Base-by-base conservation (phyloP, 1,140 invertebrate genomes). In the Neoseiulus cucumeris region DNA sequence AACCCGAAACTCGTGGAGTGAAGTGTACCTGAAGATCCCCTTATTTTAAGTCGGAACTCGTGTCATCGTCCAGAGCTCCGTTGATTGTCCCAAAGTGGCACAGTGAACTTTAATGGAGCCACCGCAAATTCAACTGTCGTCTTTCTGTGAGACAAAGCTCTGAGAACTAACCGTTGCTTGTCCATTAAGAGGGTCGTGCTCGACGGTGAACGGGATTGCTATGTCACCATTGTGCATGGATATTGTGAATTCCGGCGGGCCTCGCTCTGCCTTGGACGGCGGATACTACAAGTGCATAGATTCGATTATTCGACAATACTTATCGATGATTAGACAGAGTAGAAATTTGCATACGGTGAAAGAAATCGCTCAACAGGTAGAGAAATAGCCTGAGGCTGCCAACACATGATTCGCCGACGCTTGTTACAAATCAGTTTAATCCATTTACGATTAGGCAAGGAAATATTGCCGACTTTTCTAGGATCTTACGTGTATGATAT, bases 161-260 rank as follows among this genome's bases (percentile, higher is more conserved):
- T 20, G 18, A 6, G 45, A 47, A 59, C 51, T 17, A 17, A 59
- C 51, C 51, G 25, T 17, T 1, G 51, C 51, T 33, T 59, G 51
- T 6, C 51, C 51, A 25, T 59, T 59, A 9, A 59, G 22, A 14
- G 51, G 25, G 33, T 59, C 51, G 22, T 59, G 51, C 4, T 59
- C 25, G 12, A 59, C 22, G 51, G 25, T 29, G 22, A 59, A 59
- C 12, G 51, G 51, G 25, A 59, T 59, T 2, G 51, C 51, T 29
- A 59, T 59, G 33, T 59, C 51, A 2, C 22, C 51, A 59, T 59
- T 59, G 51, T 59, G 51, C 51, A 59, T 59, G 25, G 51, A 59
- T 17, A 59, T 59, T 12, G n/a, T 59, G 17, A 59, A 2, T 59
- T 59, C 51, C 22, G 51, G 51, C 51, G 51, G 51, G 17, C 51